These are phyloP conservation scores for Rhopilema esculentum DNA, from an alignment of 30 jellyfish, hydroid and myxozoan species.

Conservation along the genomic window DNA sequence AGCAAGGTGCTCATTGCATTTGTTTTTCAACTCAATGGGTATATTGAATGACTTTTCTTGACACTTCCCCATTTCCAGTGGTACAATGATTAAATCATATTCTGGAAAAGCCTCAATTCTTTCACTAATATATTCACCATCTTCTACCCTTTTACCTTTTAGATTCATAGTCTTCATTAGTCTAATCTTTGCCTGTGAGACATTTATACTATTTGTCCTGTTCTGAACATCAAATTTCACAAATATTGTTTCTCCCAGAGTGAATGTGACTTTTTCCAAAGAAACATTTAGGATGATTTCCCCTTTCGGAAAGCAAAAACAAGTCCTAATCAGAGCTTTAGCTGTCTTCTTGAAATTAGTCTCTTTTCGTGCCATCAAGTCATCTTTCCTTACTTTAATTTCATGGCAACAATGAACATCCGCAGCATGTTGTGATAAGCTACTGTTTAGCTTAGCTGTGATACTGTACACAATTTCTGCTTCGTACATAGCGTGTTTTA, in stretches of 20 bases:
- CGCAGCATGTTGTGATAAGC: neutral
- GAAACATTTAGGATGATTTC: constrained; percentile 16
- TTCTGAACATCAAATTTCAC: constrained; percentile 50
- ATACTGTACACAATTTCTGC: constrained; percentile 35
- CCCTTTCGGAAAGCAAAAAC: constrained; percentile 65
- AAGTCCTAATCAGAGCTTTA: neutral
- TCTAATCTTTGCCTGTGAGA: constrained; percentile 28
- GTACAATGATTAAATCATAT: neutral
- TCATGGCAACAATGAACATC: neutral
- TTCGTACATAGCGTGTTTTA: constrained; percentile 37
- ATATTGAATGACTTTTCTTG: constrained; percentile 17
- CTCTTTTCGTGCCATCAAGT: neutral
- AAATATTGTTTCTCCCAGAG: constrained; percentile 59
- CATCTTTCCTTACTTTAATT: constrained; percentile 34
- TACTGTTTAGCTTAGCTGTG: constrained; percentile 40
- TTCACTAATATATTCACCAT: neutral
- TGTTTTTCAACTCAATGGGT: neutral
- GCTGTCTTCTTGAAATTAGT: neutral
- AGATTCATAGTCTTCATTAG: constrained; percentile 29
- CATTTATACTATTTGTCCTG: constrained; percentile 3
- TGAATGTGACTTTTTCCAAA: constrained; percentile 40
- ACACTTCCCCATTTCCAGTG: constrained; percentile 29
- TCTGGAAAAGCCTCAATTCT: constrained; percentile 48
- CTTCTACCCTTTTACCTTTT: constrained; percentile 19
- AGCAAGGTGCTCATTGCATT: constrained; percentile 8